Evolutionary conservation across 2,113 vertebrate species (phyloP), one percentile per base, ranked within the genome.

Genomic region (Phrynocephalus versicolor): DNA sequence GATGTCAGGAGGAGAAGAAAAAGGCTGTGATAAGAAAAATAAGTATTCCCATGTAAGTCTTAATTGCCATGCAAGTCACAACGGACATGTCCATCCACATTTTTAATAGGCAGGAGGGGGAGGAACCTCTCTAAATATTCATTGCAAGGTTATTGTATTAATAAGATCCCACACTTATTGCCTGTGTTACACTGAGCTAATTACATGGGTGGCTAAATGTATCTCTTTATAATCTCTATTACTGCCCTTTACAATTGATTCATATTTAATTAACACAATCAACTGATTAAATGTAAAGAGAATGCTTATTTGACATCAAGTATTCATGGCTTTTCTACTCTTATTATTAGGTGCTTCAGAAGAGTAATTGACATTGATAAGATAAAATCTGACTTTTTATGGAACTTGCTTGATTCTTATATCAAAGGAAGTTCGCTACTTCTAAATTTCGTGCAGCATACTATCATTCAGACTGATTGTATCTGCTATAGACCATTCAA

Each of bases 211-310:
- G 0, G 86, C 86, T 83, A 83, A 86, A 23, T 82, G 88, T 86
- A 85, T 89, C 91, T 92, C 79, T 87, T 85, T 88, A 85, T 91
- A 90, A 92, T 91, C 91, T 89, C 92, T 91, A 76, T 93, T 92
- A 93, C 85, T 81, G 86, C 78, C 86, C 82, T 88, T 89, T 57
- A 75, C 51, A 92, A 92, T 94, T 87, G 89, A 78, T 90, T 90
- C 30, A 51, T 81, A 85, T 67, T 93, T 92, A 92, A 94, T 94
- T 92, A 91, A 70, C 77, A 65, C 35, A 88, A 89, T 0, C 0
- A 57, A n/a, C 57, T 81, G 88, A 60, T 94, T 82, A 83, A 88
- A 87, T 62, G 87, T 57, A 89, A 92, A 87, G 92, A 18, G 86
- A 89, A n/a, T 0, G 1, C 75, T 89, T 30, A 0, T 41, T 70